Conservation (phyloP, 1,140 invertebrate species). For the Drosophila grimshawi region DNA sequence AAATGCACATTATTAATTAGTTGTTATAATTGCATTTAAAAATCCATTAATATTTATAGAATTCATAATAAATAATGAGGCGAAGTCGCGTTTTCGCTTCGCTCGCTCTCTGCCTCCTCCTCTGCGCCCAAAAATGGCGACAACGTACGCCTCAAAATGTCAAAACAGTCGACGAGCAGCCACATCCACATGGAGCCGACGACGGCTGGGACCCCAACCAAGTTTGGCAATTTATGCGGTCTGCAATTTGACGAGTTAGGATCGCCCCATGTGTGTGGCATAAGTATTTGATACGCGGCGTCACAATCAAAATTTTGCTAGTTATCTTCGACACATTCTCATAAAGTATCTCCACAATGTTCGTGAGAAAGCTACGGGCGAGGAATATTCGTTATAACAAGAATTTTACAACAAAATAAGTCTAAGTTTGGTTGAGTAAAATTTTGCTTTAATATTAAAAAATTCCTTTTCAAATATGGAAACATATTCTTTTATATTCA, state of each 20-base stretch:
- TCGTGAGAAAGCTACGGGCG: conserved; percentile 20
- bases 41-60: conserved; percentile 84
- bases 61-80: conserved; percentile 84
- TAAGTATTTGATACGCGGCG: conserved; percentile 63
- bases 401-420: conserved; percentile 8
- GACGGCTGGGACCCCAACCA: conserved; percentile 36
- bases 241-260: conserved; percentile 48
- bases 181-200: conserved; percentile 14
- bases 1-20: conserved; percentile 84
- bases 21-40: conserved; percentile 84
- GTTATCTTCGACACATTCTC: conserved; percentile 76
- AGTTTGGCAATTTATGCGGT: conserved; percentile 79
- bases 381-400: conserved; percentile 37
- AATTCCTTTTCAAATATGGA: too few relatives aligned
- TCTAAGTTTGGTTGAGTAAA: neutral
- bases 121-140: conserved; percentile 30
- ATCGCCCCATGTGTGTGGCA: conserved; percentile 62
- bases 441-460: too few relatives aligned
- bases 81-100: conserved; percentile 26
- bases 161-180: conserved; percentile 53
- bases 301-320: conserved; percentile 53
- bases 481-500: too few relatives aligned
- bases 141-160: conserved; percentile 74
- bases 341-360: conserved; percentile 54
- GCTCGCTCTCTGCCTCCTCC: neutral